These are phyloP conservation scores for Dynastes hyllus DNA, from an alignment of 2,888 invertebrate genomes.

Conservation along the genomic window DNA sequence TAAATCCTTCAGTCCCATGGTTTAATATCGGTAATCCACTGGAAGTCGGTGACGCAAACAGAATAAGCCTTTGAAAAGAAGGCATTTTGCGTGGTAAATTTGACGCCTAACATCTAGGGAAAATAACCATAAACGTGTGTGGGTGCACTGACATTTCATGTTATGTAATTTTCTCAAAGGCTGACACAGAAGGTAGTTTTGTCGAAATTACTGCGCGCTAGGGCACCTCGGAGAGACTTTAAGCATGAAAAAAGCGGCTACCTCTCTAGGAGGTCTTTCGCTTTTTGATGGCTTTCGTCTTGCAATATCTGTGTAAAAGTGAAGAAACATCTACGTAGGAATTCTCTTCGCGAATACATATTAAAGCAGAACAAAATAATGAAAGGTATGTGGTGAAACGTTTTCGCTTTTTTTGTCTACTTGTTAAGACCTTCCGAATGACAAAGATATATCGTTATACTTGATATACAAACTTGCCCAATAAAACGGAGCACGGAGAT, in stretches of 20 bases:
- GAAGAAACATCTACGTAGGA: too few relatives aligned
- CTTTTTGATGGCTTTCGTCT: too few relatives aligned
- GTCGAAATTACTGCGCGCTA: constrained; percentile 12
- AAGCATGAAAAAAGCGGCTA: not conserved
- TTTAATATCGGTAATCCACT: constrained; percentile 5
- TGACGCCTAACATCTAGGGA: not conserved
- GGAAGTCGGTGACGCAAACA: not conserved
- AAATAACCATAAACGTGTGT: constrained; percentile 11
- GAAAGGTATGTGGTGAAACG: too few relatives aligned
- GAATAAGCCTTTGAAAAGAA: not conserved
- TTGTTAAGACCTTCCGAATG: too few relatives aligned
- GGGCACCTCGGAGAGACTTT: constrained; percentile 2
- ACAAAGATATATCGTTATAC: too few relatives aligned
- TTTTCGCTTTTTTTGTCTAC: too few relatives aligned
- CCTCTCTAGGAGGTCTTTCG: not conserved
- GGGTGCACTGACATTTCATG: constrained; percentile 11
- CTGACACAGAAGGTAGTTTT: constrained; percentile 7
- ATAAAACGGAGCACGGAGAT: too few relatives aligned
- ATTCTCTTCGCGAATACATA: too few relatives aligned
- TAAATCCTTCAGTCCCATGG: constrained; percentile 3
- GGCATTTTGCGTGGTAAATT: constrained; percentile 15
- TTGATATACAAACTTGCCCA: too few relatives aligned
- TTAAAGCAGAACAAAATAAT: too few relatives aligned
- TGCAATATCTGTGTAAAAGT: too few relatives aligned
- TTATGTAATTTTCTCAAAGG: constrained; percentile 11